phyloP scores from a whole-genome alignment of 2,797 vertebrate genomes.

The Acanthis flammea region DNA sequence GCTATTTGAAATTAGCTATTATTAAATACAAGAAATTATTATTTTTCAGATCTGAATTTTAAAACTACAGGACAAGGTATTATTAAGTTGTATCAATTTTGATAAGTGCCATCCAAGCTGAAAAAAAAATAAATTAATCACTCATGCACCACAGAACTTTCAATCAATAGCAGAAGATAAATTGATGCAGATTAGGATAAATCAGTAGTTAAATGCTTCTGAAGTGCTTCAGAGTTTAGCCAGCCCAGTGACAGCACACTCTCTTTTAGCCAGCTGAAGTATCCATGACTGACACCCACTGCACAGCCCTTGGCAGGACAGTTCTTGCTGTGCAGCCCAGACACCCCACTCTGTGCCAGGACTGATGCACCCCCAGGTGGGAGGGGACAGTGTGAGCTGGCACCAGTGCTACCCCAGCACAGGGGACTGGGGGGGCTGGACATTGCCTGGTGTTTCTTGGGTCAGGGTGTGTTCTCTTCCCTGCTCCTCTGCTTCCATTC shows the following conservation, averaged over 20 bases:
- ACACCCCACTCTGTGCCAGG: rapidly evolving
- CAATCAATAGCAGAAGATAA: not conserved
- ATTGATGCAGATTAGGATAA: not conserved
- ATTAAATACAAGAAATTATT: not conserved
- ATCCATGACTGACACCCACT: rapidly evolving
- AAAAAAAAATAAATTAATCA: not conserved
- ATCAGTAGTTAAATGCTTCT: not conserved
- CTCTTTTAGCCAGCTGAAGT: rapidly evolving
- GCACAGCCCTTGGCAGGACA: not conserved
- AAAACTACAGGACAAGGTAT: not conserved
- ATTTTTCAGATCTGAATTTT: not conserved
- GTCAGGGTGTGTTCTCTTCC: not conserved
- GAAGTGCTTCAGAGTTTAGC: rapidly evolving
- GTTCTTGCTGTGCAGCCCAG: not conserved
- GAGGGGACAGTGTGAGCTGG: not conserved
- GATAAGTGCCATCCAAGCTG: not conserved
- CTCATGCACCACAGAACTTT: not conserved
- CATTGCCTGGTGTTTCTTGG: rapidly evolving
- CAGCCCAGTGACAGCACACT: not conserved
- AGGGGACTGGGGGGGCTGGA: not conserved
- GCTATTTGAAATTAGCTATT: not conserved
- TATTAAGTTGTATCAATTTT: not conserved
- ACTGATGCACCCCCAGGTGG: rapidly evolving
- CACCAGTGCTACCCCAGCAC: no score
- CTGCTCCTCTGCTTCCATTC: not conserved